Conservation (phyloP, 2,113 vertebrate genomes). For the Reinhardtius hippoglossoides region DNA sequence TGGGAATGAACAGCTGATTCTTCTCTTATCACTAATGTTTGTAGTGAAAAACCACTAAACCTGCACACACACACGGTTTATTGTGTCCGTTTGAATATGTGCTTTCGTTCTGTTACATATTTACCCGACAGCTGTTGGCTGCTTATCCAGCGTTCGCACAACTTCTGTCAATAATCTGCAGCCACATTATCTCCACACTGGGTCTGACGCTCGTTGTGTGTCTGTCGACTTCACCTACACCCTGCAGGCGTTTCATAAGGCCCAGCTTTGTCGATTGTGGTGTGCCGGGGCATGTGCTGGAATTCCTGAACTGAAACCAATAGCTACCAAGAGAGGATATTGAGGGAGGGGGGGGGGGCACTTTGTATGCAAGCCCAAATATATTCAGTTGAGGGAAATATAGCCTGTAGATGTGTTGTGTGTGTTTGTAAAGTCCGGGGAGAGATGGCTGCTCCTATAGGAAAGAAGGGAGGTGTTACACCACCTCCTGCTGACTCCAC, state of each 20-base stretch:
- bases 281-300: constrained; percentile 76
- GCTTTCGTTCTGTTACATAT: constrained; percentile 32
- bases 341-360: constrained; percentile 1
- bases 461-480: background rate
- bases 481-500: background rate
- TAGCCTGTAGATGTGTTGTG: background rate
- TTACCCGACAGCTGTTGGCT: constrained; percentile 27
- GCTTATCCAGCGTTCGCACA: constrained; percentile 10
- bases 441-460: background rate
- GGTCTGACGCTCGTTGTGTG: constrained; percentile 2
- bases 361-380: constrained; percentile 30
- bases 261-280: constrained; percentile 71
- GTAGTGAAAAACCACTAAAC: constrained; percentile 19
- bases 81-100: background rate
- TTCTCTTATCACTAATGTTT: constrained; percentile 1
- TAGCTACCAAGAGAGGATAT: constrained; percentile 53
- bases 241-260: constrained; percentile 73
- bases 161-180: constrained; percentile 20
- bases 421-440: background rate
- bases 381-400: constrained; percentile 24
- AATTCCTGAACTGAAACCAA: constrained; percentile 79
- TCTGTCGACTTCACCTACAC: constrained; percentile 49
- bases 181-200: background rate
- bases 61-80: background rate
- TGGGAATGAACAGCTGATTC: background rate